Percentiles rank a stretch among this genome's conserved stretches.
phyloP scores from a whole-genome alignment of 2,113 vertebrate species.

The Larimichthys crocea region DNA sequence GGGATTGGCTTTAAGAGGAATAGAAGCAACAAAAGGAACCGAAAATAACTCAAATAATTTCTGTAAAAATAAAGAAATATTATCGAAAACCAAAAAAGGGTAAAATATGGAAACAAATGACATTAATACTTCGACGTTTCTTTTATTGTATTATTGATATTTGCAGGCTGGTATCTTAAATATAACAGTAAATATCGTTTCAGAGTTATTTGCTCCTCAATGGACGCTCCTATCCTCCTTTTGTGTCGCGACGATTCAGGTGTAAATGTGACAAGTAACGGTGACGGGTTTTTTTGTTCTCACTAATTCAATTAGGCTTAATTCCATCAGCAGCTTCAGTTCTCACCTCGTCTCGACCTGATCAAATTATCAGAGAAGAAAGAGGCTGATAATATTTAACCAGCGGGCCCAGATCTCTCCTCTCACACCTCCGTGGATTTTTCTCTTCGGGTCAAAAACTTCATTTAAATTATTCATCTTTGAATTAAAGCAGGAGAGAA shows the following conservation, averaged over 20 bases:
- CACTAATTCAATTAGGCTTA: constrained; percentile 72
- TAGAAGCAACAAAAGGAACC: background rate
- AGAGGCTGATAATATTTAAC: constrained; percentile 69
- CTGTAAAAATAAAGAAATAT: background rate
- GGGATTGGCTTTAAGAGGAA: too few species aligned
- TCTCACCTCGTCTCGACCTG: constrained; percentile 64
- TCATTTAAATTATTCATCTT: background rate
- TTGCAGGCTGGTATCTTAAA: background rate
- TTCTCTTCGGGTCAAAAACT: too few species aligned
- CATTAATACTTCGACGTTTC: background rate
- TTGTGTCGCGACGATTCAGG: constrained; percentile 37
- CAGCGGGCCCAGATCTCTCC: background rate
- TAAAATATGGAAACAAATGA: background rate
- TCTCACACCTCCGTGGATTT: background rate
- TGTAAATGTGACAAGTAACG: constrained; percentile 40
- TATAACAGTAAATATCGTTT: background rate
- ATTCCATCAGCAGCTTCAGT: constrained; percentile 68
- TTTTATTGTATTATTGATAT: background rate
- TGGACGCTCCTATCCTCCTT: background rate
- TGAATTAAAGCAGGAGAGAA: background rate
- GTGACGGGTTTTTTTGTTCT: background rate
- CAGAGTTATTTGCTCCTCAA: background rate
- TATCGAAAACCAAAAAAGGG: background rate
- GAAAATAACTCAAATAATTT: background rate
- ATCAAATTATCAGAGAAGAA: constrained; percentile 71